Evolutionary conservation across 2,113 vertebrate genomes (phyloP).

Genomic region (Nycticorax nycticorax): DNA sequence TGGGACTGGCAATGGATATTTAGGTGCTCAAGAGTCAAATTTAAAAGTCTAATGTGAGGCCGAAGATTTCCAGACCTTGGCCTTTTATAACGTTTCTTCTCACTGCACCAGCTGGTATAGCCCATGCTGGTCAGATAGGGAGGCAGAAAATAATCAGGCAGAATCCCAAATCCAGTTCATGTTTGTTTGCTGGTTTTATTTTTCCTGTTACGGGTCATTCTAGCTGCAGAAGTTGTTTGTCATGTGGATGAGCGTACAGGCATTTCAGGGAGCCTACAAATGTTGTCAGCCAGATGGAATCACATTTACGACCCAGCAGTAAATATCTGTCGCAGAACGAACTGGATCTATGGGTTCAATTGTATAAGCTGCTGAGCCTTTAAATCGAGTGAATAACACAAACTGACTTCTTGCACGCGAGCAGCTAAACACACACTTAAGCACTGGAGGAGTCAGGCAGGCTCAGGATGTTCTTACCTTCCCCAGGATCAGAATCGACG

Average conservation of each 20-base stretch:
- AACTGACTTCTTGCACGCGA: accelerated
- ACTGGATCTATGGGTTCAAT: not conserved
- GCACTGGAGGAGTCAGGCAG: not conserved
- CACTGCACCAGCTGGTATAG: no score
- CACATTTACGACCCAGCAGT: not conserved
- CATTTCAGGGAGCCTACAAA: not conserved
- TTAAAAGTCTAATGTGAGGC: not conserved
- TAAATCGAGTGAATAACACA: not conserved
- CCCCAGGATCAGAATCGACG: not conserved
- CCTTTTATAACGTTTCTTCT: not conserved
- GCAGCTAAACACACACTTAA: not conserved
- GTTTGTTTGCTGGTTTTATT: not conserved
- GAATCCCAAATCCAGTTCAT: not conserved
- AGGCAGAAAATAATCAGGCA: not conserved
- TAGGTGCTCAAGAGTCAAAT: not conserved
- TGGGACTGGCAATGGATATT: not conserved
- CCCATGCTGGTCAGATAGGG: not conserved
- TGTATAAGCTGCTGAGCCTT: not conserved
- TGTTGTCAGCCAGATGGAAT: not conserved
- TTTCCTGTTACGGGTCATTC: not conserved
- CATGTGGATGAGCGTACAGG: not conserved
- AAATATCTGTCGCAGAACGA: not conserved
- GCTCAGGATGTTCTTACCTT: not conserved
- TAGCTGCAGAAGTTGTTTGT: not conserved
- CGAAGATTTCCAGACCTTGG: not conserved